Base-by-base conservation (phyloP, 2,888 invertebrate genomes). In the Lapara coniferarum region DNA sequence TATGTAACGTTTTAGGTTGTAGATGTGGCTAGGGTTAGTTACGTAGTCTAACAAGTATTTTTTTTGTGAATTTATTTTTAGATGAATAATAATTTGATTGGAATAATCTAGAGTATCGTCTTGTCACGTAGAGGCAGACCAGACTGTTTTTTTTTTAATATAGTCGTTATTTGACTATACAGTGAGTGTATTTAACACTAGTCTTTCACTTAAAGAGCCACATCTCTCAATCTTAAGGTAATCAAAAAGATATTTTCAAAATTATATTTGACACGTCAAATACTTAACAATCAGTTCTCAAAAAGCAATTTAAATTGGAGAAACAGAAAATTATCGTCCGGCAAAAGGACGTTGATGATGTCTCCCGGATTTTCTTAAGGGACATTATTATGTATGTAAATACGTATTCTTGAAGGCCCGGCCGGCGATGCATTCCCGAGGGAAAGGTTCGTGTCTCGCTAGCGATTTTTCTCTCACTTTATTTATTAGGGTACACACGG, bases 401-500 rank as follows among this genome's bases (percentile, higher is more conserved):
- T 81, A 83, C 78, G 74, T 79, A 78, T 81, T 78, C 78, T 77
- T 74, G 74, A 68, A 67, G 70, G 70, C 67, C 59, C 70, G 53
- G 25, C 52, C 63, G 75, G 74, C 71, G 75, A 68, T 80, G 79
- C 81, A 81, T 75, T 79, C 81, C 80, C 81, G 7, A 51, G 78
- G 80, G 82, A 80, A 73, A 75, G 79, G 81, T 79, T 78, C 75
- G 78, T 77, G 78, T 77, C 77, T 75, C 73, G 76, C 80, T 79
- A 79, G 80, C 85, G 81, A 84, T 84, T 85, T 84, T 83, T 84
- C 81, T 79, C 75, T 75, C 78, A 78, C 82, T 83, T 85, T 85
- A 85, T 85, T 85, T 85, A 85, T 85, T 84, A 84, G 79, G 84
- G 84, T 85, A 76, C 75, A 75, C 67, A 70, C 69, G 72, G 71